Evolutionary conservation across 2,888 invertebrate species (phyloP).

Genomic region (Drosophila paramelanica): DNA sequence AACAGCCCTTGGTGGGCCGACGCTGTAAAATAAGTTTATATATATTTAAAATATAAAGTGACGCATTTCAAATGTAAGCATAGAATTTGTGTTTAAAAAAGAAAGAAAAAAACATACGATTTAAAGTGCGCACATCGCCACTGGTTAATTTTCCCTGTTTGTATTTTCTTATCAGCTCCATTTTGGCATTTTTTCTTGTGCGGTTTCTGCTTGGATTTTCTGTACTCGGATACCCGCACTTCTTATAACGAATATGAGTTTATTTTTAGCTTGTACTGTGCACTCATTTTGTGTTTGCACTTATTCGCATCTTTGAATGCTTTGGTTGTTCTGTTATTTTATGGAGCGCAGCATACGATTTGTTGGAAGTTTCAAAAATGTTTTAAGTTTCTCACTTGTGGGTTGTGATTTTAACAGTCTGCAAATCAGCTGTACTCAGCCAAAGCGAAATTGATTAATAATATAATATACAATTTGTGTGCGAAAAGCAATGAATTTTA

Average conservation of each 20-base stretch:
- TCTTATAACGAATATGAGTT: background rate
- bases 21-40: background rate
- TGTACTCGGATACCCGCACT: background rate
- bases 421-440: constrained; percentile 5
- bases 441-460: constrained; percentile 39
- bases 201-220: constrained; percentile 7
- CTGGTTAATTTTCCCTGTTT: constrained; percentile 77
- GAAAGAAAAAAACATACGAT: constrained; percentile 68
- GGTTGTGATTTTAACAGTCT: constrained; percentile 25
- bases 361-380: constrained; percentile 11
- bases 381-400: constrained; percentile 33
- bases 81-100: background rate
- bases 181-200: constrained; percentile 50
- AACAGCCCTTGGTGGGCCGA: constrained; percentile 13
- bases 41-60: constrained; percentile 7
- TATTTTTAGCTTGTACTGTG: constrained; percentile 4
- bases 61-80: constrained; percentile 9
- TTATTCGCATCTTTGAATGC: constrained; percentile 4
- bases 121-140: constrained; percentile 72
- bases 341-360: background rate
- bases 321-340: constrained; percentile 5
- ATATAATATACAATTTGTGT: constrained; percentile 38
- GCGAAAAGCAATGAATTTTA: constrained; percentile 17
- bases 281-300: background rate
- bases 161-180: constrained; percentile 82